Base-by-base conservation (phyloP, 2,888 invertebrate species). In the Crossocerus cetratus region DNA sequence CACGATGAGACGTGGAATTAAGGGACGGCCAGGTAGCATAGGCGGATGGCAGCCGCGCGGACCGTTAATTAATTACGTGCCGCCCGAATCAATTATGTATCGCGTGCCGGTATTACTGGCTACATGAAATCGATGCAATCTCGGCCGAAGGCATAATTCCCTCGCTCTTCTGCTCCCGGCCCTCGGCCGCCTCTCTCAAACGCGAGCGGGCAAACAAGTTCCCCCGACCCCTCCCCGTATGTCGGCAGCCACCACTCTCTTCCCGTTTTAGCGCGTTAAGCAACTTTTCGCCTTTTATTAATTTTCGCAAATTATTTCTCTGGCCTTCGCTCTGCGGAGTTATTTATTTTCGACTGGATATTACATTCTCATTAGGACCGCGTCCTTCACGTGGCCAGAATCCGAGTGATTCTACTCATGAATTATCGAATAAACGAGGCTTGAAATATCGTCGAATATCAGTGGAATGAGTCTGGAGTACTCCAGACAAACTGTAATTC, bases 21-120 rank as follows among this genome's bases (percentile, higher is more conserved):
- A 57, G 59, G 59, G 59, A 65, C 65, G 58, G 43, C 58, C 5
- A 49, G 20, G 23, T 18, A 66, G 14, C 42, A 57, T 57, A 55
- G 60, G 14, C 44, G 14, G 54, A 59, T 62, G 62, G 16, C 42
- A 42, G n/a, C 32, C 21, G 13, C 18, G 16, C 54, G 16, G n/a
- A 23, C 54, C 44, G 45, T 68, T 71, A 71, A 71, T 71, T 67
- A 71, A 71, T 71, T 71, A 67, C 44, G 4, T 45, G 20, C 54
- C 18, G 21, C 18, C 49, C 49, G 60, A 21, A 71, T 71, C 62
- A 54, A 71, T 71, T 67, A 71, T 59, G 67, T 58, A 67, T 67
- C 14, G 44, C 21, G 67, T 61, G 66, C 66, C 49, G 43, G 5
- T 49, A 61, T 67, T 66, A 18, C 43, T n/a, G 2, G 14, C 32